Evolutionary conservation across 2,113 vertebrate species (phyloP).

Genomic region (Mesembrinibis cayennensis): DNA sequence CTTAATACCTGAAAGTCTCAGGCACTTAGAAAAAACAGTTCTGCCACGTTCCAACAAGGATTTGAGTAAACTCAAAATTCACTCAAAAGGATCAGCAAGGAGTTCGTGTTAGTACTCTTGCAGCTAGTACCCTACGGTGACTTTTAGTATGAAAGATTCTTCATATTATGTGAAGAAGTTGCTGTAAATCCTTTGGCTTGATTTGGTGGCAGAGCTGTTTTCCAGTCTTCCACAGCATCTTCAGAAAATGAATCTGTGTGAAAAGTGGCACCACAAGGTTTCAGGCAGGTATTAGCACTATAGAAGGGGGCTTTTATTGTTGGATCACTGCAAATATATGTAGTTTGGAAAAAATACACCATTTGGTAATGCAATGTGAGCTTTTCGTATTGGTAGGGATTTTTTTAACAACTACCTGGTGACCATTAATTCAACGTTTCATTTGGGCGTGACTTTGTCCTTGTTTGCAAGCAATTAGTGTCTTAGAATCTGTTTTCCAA

Average conservation of each 20-base stretch:
- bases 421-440: not conserved
- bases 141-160: not conserved
- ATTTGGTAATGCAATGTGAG: not conserved
- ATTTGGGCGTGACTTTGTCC: not conserved
- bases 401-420: not conserved
- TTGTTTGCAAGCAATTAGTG: not conserved
- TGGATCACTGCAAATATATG: not conserved
- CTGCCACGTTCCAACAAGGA: not conserved
- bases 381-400: not conserved
- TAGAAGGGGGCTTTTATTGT: not conserved
- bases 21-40: not conserved
- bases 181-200: not conserved
- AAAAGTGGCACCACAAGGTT: not conserved
- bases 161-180: not conserved
- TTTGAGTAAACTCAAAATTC: not conserved
- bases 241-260: not conserved
- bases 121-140: not conserved
- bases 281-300: not conserved
- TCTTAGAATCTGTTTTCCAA: not conserved
- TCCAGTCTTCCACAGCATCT: not conserved
- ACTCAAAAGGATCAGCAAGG: not conserved
- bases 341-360: not conserved
- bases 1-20: not conserved
- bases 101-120: not conserved
- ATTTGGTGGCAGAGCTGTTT: not conserved